phyloP scores from a whole-genome alignment of 2,888 invertebrate genomes.

The Gerosis bhagava region DNA sequence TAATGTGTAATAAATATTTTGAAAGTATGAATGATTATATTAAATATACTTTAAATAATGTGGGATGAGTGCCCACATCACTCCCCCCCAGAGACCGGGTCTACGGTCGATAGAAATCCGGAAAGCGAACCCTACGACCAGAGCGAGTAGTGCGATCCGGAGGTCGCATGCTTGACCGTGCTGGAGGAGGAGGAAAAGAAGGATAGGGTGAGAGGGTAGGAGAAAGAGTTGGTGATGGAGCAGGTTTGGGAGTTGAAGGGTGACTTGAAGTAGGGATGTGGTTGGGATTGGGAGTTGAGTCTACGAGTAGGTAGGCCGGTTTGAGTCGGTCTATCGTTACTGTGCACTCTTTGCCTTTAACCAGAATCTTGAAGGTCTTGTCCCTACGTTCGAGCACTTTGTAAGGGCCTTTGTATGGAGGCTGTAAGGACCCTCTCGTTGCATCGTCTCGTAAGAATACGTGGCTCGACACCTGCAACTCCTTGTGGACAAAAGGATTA shows the following conservation, averaged over 20 bases:
- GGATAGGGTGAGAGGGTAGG: no score
- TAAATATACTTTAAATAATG: no score
- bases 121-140: neutral
- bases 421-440: constrained; percentile 33
- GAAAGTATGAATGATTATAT: no score
- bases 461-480: no score
- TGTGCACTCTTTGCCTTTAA: constrained; percentile 32
- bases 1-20: no score
- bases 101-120: constrained; percentile 2
- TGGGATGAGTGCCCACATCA: no score
- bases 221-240: no score
- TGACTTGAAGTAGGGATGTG: no score
- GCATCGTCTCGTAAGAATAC: constrained; percentile 39
- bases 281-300: no score
- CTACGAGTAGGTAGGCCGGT: constrained; percentile 37
- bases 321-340: constrained; percentile 37
- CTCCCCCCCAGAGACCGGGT: constrained; percentile 8
- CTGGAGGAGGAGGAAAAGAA: no score
- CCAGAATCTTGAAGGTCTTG: constrained; percentile 33
- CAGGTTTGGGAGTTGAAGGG: no score
- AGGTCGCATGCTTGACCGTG: no score
- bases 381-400: constrained; percentile 31
- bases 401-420: constrained; percentile 39
- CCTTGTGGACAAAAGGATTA: neutral
- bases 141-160: constrained; percentile 1